Evolutionary conservation across 37 sponge, comb jelly and placozoan species (phyloP).

Genomic region (Mnemiopsis leidyi): DNA sequence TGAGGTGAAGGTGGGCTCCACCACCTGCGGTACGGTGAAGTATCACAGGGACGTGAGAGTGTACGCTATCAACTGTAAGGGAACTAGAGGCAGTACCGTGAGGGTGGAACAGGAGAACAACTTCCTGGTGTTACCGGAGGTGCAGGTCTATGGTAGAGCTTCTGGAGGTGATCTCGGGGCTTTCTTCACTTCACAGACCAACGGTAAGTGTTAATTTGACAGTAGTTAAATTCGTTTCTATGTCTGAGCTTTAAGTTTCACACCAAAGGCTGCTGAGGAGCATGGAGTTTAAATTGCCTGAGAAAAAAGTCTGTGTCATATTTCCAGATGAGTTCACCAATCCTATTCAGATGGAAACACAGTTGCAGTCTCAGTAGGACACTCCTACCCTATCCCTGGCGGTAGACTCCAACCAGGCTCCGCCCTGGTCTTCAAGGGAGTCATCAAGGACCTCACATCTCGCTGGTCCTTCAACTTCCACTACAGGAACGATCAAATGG

Average conservation of each 20-base stretch:
- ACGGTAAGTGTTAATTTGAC: too few species aligned
- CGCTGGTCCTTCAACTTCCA: background rate
- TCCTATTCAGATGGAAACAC: background rate
- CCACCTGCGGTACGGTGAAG: background rate
- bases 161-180: background rate
- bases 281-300: too few species aligned
- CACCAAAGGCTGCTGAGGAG: too few species aligned
- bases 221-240: too few species aligned
- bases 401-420: background rate
- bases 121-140: background rate
- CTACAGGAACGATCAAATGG: background rate
- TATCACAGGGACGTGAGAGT: background rate
- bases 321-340: too few species aligned
- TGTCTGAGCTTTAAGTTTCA: too few species aligned
- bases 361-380: background rate
- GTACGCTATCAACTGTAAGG: conserved; percentile 9
- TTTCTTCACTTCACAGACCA: background rate
- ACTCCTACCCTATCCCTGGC: background rate
- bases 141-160: background rate
- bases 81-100: background rate
- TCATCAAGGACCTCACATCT: background rate
- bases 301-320: too few species aligned
- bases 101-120: background rate
- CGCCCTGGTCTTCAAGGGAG: background rate
- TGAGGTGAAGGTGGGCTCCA: background rate